Base-by-base conservation (phyloP, 2,797 vertebrate genomes). In the Rhabdophis nuchalis region DNA sequence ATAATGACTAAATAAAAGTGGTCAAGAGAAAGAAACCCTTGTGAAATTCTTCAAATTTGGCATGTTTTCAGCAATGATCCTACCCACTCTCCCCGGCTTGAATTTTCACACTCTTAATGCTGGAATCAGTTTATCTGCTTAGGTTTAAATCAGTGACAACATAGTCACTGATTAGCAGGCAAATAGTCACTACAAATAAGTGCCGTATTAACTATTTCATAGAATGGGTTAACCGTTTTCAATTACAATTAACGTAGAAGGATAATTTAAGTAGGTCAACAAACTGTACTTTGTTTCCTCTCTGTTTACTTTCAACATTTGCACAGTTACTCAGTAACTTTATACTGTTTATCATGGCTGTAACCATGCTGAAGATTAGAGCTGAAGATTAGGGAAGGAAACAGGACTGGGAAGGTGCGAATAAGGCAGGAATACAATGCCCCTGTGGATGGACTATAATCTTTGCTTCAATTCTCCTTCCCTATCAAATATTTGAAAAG, bases 31-130 rank as follows among this genome's bases (percentile, higher is more conserved):
- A 72, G n/a, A 72, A 14, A 36, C n/a, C 2, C n/a, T 72, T 18
- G 6, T 36, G n/a, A 61, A 23, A 36, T 77, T 41, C 36, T 77
- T 77, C 20, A 46, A 77, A 77, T 77, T 77, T 77, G 36, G 36
- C 72, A 77, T 77, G 36, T 41, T 77, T 77, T 77, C 3, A 77
- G 72, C 36, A 41, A 41, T 41, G 18, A 77, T 23, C 3, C 32
- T n/a, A n/a, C n/a, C n/a, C n/a, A n/a, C 2, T 4, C 14, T 4
- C 14, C 6, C 64, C 8, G 0, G 6, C 14, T 32, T 4, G 6
- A 41, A 46, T 46, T 77, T 77, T 77, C 36, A 23, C 20, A 77
- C 9, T 41, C 18, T 77, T 77, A 77, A 41, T 23, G 20, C 41
- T 77, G 72, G 20, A 82, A 25, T 82, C 20, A 82, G 36, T 82